Base-by-base conservation (phyloP, 2,797 vertebrate genomes). In the Fistularia commersonii region DNA sequence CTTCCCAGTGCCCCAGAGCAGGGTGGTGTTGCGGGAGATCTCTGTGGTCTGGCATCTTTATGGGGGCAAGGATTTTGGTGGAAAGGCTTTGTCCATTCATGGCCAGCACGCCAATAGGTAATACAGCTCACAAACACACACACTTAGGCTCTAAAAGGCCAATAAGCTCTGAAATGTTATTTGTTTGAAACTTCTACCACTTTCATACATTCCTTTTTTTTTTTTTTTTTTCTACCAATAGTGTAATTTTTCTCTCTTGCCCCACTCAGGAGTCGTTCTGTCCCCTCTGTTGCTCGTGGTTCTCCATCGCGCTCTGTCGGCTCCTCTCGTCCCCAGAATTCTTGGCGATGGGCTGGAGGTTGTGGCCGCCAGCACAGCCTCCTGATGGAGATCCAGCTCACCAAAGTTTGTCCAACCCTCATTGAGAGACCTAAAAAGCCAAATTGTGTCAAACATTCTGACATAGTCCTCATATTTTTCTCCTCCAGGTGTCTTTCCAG, bases 381-480 rank as follows among this genome's bases (percentile, higher is more conserved):
- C 43, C 90, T 97, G 49, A 94, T 97, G 94, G 95, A 97, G 83
- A 95, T 97, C 62, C 94, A 96, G 75, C 91, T 97, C 45, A 94
- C 91, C 49, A 97, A 97, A 92, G 95, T 94, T 33, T 48, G 39
- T 54, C 1, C 8, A 31, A 8, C 31, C 15, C 5, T 11, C 13
- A 7, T 12, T 32, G 9, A 10, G 8, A 23, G 11, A 8, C n/a
- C 37, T 37, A 37, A 50, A 37, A 35, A 13, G 11, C 9, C 42
- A 46, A 46, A 33, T 46, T 7, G 32, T 6, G 33, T 11, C 9
- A 1, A 10, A 9, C 32, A 13, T 10, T 11, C n/a, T 41, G 8
- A 6, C 31, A 39, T 1, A 6, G 5, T 14, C 11, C 35, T 44
- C 45, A 14, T 48, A 11, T 52, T 52, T 23, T 45, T 13, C 5